Conservation (phyloP, 64 coral and sea anemone species). For the Porites lutea region DNA sequence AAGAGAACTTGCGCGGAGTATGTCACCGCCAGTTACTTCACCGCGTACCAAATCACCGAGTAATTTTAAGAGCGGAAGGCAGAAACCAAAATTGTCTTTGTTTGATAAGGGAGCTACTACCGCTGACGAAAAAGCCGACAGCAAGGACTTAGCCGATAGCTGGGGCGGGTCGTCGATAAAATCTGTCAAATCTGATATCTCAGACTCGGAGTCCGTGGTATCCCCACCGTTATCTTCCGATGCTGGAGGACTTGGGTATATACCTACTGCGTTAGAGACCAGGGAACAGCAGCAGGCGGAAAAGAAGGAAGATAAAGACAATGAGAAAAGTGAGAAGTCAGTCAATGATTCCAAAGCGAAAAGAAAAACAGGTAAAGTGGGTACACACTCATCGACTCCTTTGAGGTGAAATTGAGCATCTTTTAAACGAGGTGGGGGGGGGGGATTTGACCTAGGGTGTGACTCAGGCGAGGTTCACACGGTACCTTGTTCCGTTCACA, state of each 20-base stretch:
- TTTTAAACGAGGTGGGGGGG: not conserved
- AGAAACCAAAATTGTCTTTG: constrained; percentile 79
- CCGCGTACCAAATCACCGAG: constrained; percentile 70
- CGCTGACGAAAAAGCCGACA: constrained; percentile 55
- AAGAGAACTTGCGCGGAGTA: constrained; percentile 80
- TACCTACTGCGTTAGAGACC: constrained; percentile 72
- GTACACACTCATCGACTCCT: too few species aligned
- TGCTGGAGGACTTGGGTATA: constrained; percentile 29
- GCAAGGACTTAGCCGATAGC: constrained; percentile 81
- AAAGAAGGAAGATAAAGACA: not conserved
- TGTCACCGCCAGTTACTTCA: constrained; percentile 77
- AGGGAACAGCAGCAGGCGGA: not conserved
- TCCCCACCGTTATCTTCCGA: constrained; percentile 84
- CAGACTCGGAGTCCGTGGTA: constrained; percentile 53
- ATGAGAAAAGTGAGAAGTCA: constrained; percentile 69
- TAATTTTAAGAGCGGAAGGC: constrained; percentile 23
- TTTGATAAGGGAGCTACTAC: constrained; percentile 58
- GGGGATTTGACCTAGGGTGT: too few species aligned
- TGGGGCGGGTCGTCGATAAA: constrained; percentile 77
- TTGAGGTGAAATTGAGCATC: not conserved
- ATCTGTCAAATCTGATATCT: constrained; percentile 40
- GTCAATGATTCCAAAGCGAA: constrained; percentile 55
- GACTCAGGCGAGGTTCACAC: too few species aligned
- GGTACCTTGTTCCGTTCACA: too few species aligned
- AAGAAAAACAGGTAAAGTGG: constrained; percentile 59